Evolutionary conservation across 2,797 vertebrate genomes (phyloP).

Genomic region (Scarus forsteni): DNA sequence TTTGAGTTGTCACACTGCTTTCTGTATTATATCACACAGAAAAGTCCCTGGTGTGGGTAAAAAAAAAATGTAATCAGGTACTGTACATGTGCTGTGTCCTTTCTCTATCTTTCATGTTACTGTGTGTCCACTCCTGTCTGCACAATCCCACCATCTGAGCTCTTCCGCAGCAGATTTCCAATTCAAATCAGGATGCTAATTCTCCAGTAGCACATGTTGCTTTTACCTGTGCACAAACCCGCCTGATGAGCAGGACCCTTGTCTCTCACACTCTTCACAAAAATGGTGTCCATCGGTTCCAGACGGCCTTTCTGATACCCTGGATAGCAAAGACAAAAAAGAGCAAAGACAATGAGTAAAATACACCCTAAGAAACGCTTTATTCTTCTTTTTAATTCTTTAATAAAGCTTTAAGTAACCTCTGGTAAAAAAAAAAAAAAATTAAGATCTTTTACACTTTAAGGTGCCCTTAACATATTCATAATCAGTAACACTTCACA

Average conservation of each 20-base stretch:
- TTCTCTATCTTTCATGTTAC: not conserved
- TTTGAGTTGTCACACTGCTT: constrained; percentile 26
- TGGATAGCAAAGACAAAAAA: constrained; percentile 36
- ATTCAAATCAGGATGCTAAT: constrained; percentile 56
- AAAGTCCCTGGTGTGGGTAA: not conserved
- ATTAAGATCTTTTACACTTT: too few species aligned
- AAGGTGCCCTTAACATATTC: not conserved
- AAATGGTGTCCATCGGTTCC: constrained; percentile 99
- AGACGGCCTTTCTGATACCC: constrained; percentile 85
- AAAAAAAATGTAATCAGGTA: not conserved
- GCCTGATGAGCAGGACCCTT: constrained; percentile 93
- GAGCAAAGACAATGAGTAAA: not conserved
- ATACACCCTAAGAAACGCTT: not conserved
- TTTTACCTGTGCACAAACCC: constrained; percentile 92
- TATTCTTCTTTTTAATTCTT: not conserved
- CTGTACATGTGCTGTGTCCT: not conserved
- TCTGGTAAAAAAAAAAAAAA: too few species aligned
- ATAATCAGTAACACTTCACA: not conserved
- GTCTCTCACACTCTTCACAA: constrained; percentile 96
- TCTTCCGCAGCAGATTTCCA: constrained; percentile 55
- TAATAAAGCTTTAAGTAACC: too few species aligned
- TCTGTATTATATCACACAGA: constrained; percentile 13
- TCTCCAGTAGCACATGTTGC: constrained; percentile 5
- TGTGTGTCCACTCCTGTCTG: constrained; percentile 7
- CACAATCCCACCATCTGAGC: constrained; percentile 21